These are phyloP conservation scores for Meiosimyza platycephala DNA, from an alignment of 2,888 invertebrate species.

Conservation along the genomic window DNA sequence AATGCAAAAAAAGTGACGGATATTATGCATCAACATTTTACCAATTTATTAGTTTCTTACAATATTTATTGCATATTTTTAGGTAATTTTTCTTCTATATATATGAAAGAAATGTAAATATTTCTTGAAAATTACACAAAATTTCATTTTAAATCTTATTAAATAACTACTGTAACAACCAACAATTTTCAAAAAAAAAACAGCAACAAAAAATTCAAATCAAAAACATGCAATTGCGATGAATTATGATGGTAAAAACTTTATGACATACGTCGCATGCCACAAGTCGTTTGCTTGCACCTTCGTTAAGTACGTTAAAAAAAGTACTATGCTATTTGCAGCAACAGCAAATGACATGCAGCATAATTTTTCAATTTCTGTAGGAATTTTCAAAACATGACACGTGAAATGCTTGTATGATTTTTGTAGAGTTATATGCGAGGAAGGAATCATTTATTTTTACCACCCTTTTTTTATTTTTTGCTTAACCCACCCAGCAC, in stretches of 20 bases:
- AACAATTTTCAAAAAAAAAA: too few species aligned
- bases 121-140: too few species aligned
- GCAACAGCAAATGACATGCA: constrained; percentile 19
- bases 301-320: background rate
- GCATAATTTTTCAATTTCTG: constrained; percentile 35
- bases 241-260: constrained; percentile 8
- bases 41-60: too few species aligned
- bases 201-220: background rate
- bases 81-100: too few species aligned
- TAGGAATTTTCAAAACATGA: constrained; percentile 36
- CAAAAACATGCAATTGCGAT: constrained; percentile 14
- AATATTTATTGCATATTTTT: too few species aligned
- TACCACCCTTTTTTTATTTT: constrained; percentile 31
- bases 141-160: too few species aligned
- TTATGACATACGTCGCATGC: constrained; percentile 1
- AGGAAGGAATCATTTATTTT: constrained; percentile 29
- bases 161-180: too few species aligned
- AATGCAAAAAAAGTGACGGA: too few species aligned
- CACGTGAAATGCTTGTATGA: constrained; percentile 57
- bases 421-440: constrained; percentile 60
- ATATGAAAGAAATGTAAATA: too few species aligned
- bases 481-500: background rate
- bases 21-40: too few species aligned
- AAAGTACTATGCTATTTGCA: background rate
- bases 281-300: constrained; percentile 13